phyloP scores from a whole-genome alignment of 2,113 vertebrate genomes.

The Cervus canadensis region DNA sequence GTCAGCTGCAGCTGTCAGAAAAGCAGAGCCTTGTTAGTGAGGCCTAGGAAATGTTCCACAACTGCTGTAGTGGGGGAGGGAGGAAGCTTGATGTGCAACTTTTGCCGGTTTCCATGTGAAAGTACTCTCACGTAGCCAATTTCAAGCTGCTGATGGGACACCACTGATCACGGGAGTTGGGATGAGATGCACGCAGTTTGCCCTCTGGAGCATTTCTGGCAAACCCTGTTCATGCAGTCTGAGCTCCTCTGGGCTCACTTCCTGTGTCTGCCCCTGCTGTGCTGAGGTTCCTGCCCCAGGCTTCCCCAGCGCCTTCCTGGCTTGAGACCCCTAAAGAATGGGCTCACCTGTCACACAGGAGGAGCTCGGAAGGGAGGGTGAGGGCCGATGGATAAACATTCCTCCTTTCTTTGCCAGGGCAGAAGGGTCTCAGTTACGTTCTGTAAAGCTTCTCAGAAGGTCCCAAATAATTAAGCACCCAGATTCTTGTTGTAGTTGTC shows the following conservation, averaged over 20 bases:
- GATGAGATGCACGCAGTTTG: background rate
- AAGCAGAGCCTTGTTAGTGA: background rate
- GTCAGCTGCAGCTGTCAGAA: background rate
- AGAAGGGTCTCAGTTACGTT: background rate
- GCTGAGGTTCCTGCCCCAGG: background rate
- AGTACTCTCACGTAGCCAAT: background rate
- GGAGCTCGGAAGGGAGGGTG: background rate
- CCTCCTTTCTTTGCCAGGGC: background rate
- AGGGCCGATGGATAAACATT: background rate
- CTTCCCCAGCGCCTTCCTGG: background rate
- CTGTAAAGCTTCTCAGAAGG: background rate
- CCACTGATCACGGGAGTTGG: background rate
- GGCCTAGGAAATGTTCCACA: background rate
- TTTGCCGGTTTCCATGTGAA: background rate
- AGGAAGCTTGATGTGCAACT: background rate
- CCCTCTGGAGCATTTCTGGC: background rate
- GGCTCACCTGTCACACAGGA: background rate
- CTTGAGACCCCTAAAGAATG: background rate
- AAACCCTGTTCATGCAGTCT: background rate
- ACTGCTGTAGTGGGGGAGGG: background rate
- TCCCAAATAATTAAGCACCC: background rate
- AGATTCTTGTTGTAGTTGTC: background rate
- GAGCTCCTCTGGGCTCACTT: background rate
- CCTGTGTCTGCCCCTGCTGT: background rate
- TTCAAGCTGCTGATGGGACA: background rate